phyloP scores from a whole-genome alignment of 2,888 invertebrate species.

The Tinea semifulvella region DNA sequence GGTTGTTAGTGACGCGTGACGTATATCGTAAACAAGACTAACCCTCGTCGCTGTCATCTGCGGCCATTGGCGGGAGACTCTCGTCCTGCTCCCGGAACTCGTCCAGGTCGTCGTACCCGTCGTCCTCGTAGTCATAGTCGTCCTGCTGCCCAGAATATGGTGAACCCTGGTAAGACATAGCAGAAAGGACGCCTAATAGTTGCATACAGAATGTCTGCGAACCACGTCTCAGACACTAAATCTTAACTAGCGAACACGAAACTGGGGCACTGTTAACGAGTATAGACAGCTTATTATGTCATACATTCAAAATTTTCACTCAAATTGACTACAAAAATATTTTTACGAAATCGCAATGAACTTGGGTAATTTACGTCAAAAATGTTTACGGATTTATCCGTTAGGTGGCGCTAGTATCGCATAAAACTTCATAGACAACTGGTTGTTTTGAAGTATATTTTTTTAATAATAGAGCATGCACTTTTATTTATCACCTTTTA shows the following conservation, averaged over 20 bases:
- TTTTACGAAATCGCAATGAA: background rate
- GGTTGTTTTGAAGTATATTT: no score
- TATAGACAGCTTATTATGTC: slow-evolving; percentile 38
- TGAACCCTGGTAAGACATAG: slow-evolving; percentile 75
- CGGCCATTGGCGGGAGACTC: slow-evolving; percentile 59
- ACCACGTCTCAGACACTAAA: slow-evolving; percentile 43
- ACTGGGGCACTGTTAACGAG: slow-evolving; percentile 31
- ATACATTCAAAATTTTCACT: slow-evolving; percentile 41
- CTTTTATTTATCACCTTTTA: no score
- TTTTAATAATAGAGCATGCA: no score
- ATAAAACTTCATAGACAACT: no score
- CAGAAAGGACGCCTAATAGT: slow-evolving; percentile 63
- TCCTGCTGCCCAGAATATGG: slow-evolving; percentile 74
- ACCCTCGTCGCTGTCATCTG: slow-evolving; percentile 70
- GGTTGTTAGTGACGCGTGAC: slow-evolving; percentile 23
- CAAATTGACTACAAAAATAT: background rate
- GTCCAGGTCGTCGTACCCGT: slow-evolving; percentile 74
- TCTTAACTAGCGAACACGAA: slow-evolving; percentile 33
- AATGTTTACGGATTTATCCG: no score
- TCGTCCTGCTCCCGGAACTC: slow-evolving; percentile 73
- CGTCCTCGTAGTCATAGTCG: slow-evolving; percentile 79
- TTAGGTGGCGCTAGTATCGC: no score
- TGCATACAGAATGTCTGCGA: slow-evolving; percentile 44
- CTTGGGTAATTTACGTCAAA: no score
- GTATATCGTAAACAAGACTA: slow-evolving; percentile 45